Base-by-base conservation (phyloP, 1,140 invertebrate species). In the Eupeodes corollae region DNA sequence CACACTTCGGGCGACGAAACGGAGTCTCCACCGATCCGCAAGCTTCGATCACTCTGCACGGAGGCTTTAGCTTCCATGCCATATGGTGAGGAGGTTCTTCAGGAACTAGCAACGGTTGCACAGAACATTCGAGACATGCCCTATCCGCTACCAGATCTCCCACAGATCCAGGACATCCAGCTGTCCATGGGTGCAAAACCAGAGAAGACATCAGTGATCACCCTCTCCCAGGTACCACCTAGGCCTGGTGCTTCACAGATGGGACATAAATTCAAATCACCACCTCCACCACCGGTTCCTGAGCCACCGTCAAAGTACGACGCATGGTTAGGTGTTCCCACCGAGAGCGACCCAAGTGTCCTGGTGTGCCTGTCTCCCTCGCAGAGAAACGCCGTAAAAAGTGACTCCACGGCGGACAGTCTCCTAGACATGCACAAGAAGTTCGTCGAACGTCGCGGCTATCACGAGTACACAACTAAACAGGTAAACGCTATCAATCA, bases 341-440 rank as follows among this genome's bases (percentile, higher is more conserved):
- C 75, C 0, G 62, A 70, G 35, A 63, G 68, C 21, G 77, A 84
- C 57, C 76, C 78, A 0, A 70, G 70, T 44, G 31, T 81, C 2
- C 64, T 84, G 30, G 70, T 84, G 1, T 85, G 80, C 58, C 66
- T 86, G 10, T 86, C 83, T 1, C 84, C 84, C 0, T 79, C 78
- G 1, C 83, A 86, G 56, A 79, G 78, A 55, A 69, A 73, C 41
- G 57, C 74, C 21, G 68, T 75, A 11, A 52, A 26, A 15, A 14
- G 26, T 19, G 31, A 26, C 42, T 5, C 44, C 21, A 12, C 37
- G 49, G 18, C 63, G 0, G 78, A 78, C 53, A 74, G 77, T 47
- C 63, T 84, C 34, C 63, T 83, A 12, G 79, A 84, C 52, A 73
- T 80, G 33, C 81, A 85, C 55, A 72, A 71, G 34, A 85, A 84